Base-by-base conservation (phyloP, 2,113 vertebrate species). In the Lamprotornis superbus region DNA sequence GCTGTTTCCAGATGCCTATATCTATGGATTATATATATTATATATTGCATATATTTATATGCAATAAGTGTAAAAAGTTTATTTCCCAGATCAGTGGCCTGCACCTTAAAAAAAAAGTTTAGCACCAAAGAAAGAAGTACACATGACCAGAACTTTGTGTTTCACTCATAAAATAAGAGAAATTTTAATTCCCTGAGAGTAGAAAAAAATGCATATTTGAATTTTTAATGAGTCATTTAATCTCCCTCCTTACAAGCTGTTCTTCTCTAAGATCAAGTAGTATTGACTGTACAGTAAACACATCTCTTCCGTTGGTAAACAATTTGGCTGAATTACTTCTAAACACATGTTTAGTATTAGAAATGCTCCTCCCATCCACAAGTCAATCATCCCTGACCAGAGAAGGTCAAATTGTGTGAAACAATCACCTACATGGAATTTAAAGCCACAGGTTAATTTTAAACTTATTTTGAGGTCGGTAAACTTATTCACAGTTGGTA, bases 211-310 rank as follows among this genome's bases (percentile, higher is more conserved):
- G 35, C 35, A 63, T 71, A 85, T 78, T 83, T 17, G 11, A 91
- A 63, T 19, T 91, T 92, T 30, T 84, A 95, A 89, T 75, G 77
- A 91, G 52, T 91, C 70, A 89, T 70, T 79, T 92, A 82, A 65
- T 90, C 67, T 93, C 16, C 33, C 92, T 84, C n/a, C 57, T 87
- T 67, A 74, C 35, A 91, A 77, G 60, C 27, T 91, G 78, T 77
- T 78, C 91, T 93, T 14, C 30, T 85, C 47, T 23, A 74, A 89
- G 89, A 94, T 87, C 88, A 94, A 90, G 63, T 47, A 70, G 31
- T 67, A 91, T 87, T 93, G 90, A 77, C 92, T 93, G 60, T 89
- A 73, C 79, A 93, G 75, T 90, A 97, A 92, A 95, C 84, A 95
- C 25, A 56, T 60, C 60, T 56, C 55, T 95, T 90, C 60, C 39